Evolutionary conservation across 2,888 invertebrate genomes (phyloP).

Genomic region (Gari tellinella): DNA sequence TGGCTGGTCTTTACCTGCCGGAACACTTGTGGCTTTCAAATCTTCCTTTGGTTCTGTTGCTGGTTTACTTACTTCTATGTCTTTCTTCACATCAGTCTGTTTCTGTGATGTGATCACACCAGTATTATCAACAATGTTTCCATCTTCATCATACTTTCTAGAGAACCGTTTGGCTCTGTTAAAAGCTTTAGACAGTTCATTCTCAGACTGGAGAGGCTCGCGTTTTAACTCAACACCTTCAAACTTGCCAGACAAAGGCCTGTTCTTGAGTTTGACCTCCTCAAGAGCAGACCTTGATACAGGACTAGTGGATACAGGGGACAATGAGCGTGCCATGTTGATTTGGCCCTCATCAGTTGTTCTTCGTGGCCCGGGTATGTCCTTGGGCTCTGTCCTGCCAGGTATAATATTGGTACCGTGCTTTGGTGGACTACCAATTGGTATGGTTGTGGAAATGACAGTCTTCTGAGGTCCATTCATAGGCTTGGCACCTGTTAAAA

Average conservation of each 20-base stretch:
- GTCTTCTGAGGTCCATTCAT: constrained; percentile 32
- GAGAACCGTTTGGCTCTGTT: constrained; percentile 64
- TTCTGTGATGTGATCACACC: constrained; percentile 4
- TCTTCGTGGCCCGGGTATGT: constrained; percentile 39
- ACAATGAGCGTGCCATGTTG: constrained; percentile 39
- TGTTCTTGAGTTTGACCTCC: constrained; percentile 54
- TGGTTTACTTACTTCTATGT: background rate
- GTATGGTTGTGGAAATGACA: constrained; percentile 50
- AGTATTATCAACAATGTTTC: constrained; percentile 26
- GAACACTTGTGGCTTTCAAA: too few species aligned
- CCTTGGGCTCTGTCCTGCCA: constrained; percentile 41
- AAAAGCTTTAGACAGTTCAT: constrained; percentile 66
- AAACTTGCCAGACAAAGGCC: constrained; percentile 48
- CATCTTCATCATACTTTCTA: constrained; percentile 58
- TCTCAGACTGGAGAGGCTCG: constrained; percentile 18
- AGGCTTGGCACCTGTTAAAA: constrained; percentile 11
- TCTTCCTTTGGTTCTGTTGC: too few species aligned
- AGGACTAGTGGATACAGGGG: constrained; percentile 59
- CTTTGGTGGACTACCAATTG: constrained; percentile 38
- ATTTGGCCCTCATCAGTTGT: constrained; percentile 23
- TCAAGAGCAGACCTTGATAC: constrained; percentile 49
- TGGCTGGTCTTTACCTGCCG: too few species aligned
- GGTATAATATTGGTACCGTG: constrained; percentile 16
- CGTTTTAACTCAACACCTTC: constrained; percentile 33
- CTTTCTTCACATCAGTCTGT: constrained; percentile 4